Conservation (phyloP, 2,797 vertebrate genomes). For the Pseudopleuronectes americanus region DNA sequence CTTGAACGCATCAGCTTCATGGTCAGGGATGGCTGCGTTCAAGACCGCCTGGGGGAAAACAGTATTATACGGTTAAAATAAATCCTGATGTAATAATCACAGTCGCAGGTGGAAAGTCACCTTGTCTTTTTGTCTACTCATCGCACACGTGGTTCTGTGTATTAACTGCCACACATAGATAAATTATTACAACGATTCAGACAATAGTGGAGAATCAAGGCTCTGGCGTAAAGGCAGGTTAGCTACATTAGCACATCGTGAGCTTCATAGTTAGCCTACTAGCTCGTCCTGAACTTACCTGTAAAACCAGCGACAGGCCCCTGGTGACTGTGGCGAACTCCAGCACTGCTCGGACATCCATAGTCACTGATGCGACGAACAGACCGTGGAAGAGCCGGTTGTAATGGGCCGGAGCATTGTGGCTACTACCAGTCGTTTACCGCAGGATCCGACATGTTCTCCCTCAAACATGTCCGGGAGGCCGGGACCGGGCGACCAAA, state of each 20-base stretch:
- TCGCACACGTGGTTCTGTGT: background rate
- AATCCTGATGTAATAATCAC: background rate
- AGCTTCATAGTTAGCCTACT: background rate
- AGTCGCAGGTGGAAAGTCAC: background rate
- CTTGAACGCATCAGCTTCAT: constrained; percentile 92
- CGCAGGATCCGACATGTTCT: constrained; percentile 16
- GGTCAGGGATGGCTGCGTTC: constrained; percentile 93
- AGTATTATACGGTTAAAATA: background rate
- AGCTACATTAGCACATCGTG: background rate
- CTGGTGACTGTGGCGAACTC: constrained; percentile 88
- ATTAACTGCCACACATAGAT: background rate
- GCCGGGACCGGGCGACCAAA: too few relatives aligned
- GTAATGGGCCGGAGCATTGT: constrained; percentile 55
- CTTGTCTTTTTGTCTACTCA: background rate
- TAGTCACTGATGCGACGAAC: constrained; percentile 62
- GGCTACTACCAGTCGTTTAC: constrained; percentile 27
- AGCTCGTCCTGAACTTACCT: constrained; percentile 80
- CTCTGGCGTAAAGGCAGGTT: too few relatives aligned
- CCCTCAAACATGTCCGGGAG: constrained; percentile 11
- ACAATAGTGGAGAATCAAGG: too few relatives aligned
- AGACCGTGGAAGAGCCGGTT: constrained; percentile 23
- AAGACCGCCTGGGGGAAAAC: constrained; percentile 85
- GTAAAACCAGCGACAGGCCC: constrained; percentile 86
- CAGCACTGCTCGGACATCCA: constrained; percentile 83
- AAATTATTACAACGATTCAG: background rate